Conservation (phyloP, 2,797 vertebrate species). For the Neostethus bicornis region DNA sequence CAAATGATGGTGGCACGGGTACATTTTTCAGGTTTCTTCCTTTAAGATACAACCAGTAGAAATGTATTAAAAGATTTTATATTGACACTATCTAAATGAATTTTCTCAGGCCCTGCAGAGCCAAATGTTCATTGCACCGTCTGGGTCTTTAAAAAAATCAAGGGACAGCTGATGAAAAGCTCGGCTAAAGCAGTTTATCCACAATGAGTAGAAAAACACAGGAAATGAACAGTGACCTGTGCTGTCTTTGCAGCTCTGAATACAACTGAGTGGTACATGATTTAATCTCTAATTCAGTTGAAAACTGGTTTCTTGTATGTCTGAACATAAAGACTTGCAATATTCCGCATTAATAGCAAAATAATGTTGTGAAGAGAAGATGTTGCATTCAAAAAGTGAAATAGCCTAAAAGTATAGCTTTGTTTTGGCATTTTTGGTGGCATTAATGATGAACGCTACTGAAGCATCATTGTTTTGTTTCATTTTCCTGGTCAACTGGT, state of each 20-base stretch:
- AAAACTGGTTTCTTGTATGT: slow-evolving; percentile 22
- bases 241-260: slow-evolving; percentile 30
- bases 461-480: slow-evolving; percentile 39
- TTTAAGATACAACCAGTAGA: slow-evolving; percentile 72
- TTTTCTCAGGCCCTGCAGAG: slow-evolving; percentile 69
- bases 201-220: slow-evolving; percentile 55
- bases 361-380: slow-evolving; percentile 15
- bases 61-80: slow-evolving; percentile 70
- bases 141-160: slow-evolving; percentile 65
- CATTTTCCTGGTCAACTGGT: slow-evolving; percentile 24
- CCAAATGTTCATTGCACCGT: slow-evolving; percentile 39
- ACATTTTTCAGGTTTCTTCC: slow-evolving; percentile 68
- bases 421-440: slow-evolving; percentile 36
- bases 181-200: slow-evolving; percentile 49
- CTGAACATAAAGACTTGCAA: slow-evolving; percentile 31
- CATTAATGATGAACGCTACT: slow-evolving; percentile 20
- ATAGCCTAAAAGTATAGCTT: slow-evolving; percentile 13
- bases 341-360: slow-evolving; percentile 29
- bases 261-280: slow-evolving; percentile 17
- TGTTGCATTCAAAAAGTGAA: slow-evolving; percentile 29
- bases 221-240: slow-evolving; percentile 64
- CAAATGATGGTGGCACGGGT: slow-evolving; percentile 68
- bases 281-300: slow-evolving; percentile 21
- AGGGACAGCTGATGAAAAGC: slow-evolving; percentile 66
- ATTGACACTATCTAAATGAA: slow-evolving; percentile 76